phyloP scores from a whole-genome alignment of 2,113 vertebrate genomes.

The Emydura subglobosa region DNA sequence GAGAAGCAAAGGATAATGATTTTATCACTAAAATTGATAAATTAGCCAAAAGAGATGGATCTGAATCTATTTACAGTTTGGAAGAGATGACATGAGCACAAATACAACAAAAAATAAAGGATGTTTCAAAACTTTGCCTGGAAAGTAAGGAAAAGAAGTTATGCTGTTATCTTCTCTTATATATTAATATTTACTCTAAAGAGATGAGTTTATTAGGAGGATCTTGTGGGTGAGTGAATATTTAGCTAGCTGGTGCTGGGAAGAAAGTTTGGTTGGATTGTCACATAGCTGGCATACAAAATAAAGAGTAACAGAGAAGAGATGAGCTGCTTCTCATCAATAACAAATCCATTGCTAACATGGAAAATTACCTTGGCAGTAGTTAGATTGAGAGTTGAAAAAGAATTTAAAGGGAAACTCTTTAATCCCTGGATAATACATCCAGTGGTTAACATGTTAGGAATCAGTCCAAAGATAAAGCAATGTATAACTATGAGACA shows the following conservation, averaged over 20 bases:
- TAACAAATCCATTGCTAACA: neutral
- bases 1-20: neutral
- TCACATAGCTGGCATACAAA: fast-evolving
- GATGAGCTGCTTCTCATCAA: neutral
- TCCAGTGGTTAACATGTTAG: neutral
- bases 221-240: fast-evolving
- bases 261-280: neutral
- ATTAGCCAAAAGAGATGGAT: neutral
- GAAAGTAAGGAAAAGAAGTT: too few species aligned
- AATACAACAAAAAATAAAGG: neutral
- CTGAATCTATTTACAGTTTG: neutral
- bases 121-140: neutral
- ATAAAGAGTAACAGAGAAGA: neutral
- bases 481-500: neutral
- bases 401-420: neutral
- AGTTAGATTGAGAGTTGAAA: neutral
- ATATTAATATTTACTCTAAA: neutral
- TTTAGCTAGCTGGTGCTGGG: neutral
- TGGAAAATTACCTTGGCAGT: neutral
- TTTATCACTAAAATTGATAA: neutral
- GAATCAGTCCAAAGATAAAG: neutral
- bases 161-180: neutral
- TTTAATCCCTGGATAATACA: neutral
- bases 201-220: neutral
- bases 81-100: neutral